These are phyloP conservation scores for Phaethornis superciliosus DNA, from an alignment of 2,113 vertebrate species.

Conservation along the genomic window DNA sequence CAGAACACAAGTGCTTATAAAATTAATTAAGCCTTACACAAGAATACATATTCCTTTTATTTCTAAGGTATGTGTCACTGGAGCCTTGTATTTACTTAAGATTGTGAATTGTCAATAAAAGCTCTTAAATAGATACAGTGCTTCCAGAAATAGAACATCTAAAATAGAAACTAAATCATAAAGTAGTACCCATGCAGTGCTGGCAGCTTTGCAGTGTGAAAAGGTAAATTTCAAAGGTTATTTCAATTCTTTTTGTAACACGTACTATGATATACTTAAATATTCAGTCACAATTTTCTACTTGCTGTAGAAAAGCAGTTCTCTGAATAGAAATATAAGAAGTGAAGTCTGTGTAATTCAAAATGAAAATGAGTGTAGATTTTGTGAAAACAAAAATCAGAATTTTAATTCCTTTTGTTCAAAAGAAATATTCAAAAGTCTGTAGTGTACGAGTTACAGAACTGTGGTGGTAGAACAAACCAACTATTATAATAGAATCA, in stretches of 20 bases:
- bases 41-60: slow-evolving; percentile 99
- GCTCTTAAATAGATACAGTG: slow-evolving; percentile 6
- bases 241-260: slow-evolving; percentile 1
- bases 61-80: slow-evolving; percentile 89
- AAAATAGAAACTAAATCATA: not conserved
- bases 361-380: not conserved
- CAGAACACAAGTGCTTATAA: slow-evolving; percentile 99
- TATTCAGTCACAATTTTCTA: not conserved
- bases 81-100: slow-evolving; percentile 37
- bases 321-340: not conserved
- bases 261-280: not conserved
- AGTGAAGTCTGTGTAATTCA: not conserved
- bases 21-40: slow-evolving; percentile 99
- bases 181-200: not conserved
- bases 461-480: not conserved
- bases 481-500: not conserved
- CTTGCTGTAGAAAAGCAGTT: not conserved
- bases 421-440: not conserved
- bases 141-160: slow-evolving; percentile 12
- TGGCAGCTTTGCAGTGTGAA: not conserved
- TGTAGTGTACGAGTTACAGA: not conserved
- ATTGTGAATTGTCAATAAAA: slow-evolving; percentile 37
- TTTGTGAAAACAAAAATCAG: not conserved
- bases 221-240: not conserved
- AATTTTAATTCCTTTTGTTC: not conserved